Conservation (phyloP, 2,797 vertebrate genomes). For the Parauchenoglanis ngamensis region DNA sequence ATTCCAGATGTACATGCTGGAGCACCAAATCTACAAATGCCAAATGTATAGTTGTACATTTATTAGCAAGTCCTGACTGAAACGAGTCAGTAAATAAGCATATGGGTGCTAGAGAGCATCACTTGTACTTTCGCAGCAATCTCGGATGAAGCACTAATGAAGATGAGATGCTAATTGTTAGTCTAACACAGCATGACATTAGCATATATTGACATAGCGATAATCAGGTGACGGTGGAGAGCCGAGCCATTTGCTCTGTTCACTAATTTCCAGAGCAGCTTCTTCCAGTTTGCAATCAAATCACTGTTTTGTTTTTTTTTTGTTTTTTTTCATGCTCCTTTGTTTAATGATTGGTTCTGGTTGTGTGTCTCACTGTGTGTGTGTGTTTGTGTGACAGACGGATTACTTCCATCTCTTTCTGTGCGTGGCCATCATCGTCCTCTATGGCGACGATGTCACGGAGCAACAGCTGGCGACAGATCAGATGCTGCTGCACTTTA, state of each 20-base stretch:
- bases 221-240: slow-evolving; percentile 46
- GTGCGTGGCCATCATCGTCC: slow-evolving; percentile 94
- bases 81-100: slow-evolving; percentile 7
- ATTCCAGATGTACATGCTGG: background rate
- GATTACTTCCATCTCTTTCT: slow-evolving; percentile 99
- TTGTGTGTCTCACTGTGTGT: slow-evolving; percentile 11
- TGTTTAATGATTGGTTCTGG: slow-evolving; percentile 14
- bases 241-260: slow-evolving; percentile 36
- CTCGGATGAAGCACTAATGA: slow-evolving; percentile 50
- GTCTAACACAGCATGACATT: slow-evolving; percentile 47
- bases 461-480: slow-evolving; percentile 94
- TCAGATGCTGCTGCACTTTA: slow-evolving; percentile 97
- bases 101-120: slow-evolving; percentile 35
- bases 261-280: slow-evolving; percentile 29
- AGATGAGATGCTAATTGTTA: slow-evolving; percentile 52
- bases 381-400: slow-evolving; percentile 73
- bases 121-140: slow-evolving; percentile 28
- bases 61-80: background rate
- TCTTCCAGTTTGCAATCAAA: slow-evolving; percentile 22
- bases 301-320: background rate
- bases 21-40: background rate
- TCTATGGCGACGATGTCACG: slow-evolving; percentile 93
- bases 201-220: slow-evolving; percentile 53
- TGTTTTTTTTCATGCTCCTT: background rate
- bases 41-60: background rate